Percentiles rank a stretch among this genome's conserved stretches.
phyloP scores from a whole-genome alignment of 2,113 vertebrate species.

The Aspiorhynchus laticeps region DNA sequence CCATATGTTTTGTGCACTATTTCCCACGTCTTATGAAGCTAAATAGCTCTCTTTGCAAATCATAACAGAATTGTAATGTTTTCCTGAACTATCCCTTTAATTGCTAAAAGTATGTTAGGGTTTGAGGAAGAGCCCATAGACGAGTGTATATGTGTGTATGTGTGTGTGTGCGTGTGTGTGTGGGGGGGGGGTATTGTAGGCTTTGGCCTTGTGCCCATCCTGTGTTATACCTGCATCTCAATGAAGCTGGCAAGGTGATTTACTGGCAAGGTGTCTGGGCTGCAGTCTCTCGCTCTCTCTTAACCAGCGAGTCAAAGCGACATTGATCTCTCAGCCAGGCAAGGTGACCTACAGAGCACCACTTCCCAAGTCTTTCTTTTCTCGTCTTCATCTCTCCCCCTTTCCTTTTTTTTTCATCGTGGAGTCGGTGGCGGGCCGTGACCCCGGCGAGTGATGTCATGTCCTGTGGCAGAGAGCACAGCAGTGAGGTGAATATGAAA shows the following conservation, averaged over 20 bases:
- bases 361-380: conserved; percentile 67
- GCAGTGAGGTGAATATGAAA: conserved; percentile 48
- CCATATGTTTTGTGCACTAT: not conserved
- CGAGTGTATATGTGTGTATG: conserved; percentile 5
- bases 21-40: not conserved
- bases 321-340: conserved; percentile 77
- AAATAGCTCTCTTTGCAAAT: not conserved
- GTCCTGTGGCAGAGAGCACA: conserved; percentile 52
- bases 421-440: conserved; percentile 72
- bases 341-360: conserved; percentile 77
- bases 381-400: conserved; percentile 63
- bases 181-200: conserved; percentile 45
- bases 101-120: conserved; percentile 8
- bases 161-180: too few relatives aligned
- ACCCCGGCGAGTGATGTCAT: conserved; percentile 70
- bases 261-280: conserved; percentile 63
- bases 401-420: conserved; percentile 44
- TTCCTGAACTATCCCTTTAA: conserved; percentile 3
- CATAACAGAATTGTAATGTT: not conserved
- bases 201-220: conserved; percentile 64
- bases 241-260: conserved; percentile 72
- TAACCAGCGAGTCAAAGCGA: conserved; percentile 71
- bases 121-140: not conserved
- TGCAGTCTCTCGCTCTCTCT: conserved; percentile 62
- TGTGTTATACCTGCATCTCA: conserved; percentile 75